Base-by-base conservation (phyloP, 2,113 vertebrate genomes). In the Lanius collurio region DNA sequence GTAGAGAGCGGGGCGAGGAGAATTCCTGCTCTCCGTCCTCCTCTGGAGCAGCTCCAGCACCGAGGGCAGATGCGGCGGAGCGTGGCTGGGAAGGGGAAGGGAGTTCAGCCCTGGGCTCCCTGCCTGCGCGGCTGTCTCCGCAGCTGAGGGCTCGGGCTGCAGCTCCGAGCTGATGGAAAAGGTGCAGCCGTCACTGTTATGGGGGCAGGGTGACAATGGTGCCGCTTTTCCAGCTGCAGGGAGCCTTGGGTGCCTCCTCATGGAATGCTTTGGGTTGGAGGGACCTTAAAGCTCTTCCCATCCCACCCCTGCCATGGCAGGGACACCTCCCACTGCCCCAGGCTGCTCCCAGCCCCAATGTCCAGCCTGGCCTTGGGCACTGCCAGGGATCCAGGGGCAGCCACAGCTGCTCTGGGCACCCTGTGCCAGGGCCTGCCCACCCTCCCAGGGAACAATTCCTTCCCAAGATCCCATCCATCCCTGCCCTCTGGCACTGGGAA, bases 121-220 rank as follows among this genome's bases (percentile, higher is more conserved):
- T 94, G 97, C 92, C 59, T 98, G 96, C 98, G 97, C 89, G 87
- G 96, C 97, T 93, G 91, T 71, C 90, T 92, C 96, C 90, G 95
- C 96, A 89, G 95, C 98, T 95, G 95, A 94, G 96, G 97, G 97
- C 97, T 98, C 95, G 95, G 78, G 92, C 96, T 87, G 91, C 94
- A 97, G 97, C 97, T 97, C 77, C 92, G 96, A 96, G 98, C 97
- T 97, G 97, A 96, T 97, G 91, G 83, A 96, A 97, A 93, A 95
- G 98, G 96, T 98, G 90, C 98, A 98, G 98, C 97, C 98, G 97
- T 95, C 94, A 92, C 95, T 68, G 65, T 95, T 92, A 93, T 78
- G 91, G 96, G 97, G 98, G 95, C 97, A 95, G 84, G 19, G 62
- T 79, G 68, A 44, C 86, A 59, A 7, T 15, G 23, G 47, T 50